phyloP scores from a whole-genome alignment of 2,888 invertebrate species.

The Melinaea marsaeus region DNA sequence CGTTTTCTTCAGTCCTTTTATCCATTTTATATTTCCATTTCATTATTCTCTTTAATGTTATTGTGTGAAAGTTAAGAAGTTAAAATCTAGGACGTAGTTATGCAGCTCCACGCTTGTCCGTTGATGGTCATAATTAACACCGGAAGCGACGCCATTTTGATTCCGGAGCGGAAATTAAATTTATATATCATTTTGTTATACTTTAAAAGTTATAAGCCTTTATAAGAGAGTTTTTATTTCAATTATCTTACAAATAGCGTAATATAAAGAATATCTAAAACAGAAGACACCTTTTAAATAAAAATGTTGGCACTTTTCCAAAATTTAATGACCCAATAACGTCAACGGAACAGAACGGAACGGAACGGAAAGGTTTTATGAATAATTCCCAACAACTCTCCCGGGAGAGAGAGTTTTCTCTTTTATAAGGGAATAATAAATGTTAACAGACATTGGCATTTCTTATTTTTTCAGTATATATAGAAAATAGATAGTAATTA shows the following conservation, averaged over 20 bases:
- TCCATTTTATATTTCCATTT: not conserved
- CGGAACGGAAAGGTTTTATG: conserved; percentile 12
- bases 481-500: no score
- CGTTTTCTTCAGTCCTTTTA: not conserved
- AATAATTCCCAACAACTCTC: conserved; percentile 22
- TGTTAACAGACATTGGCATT: no score
- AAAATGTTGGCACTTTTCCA: no score
- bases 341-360: not conserved
- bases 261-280: no score
- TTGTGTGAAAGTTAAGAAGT: not conserved
- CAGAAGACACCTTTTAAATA: no score
- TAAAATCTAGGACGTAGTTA: conserved; percentile 17
- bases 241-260: no score
- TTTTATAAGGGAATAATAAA: no score
- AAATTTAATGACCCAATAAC: no score
- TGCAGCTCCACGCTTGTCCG: conserved; percentile 25
- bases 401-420: conserved; percentile 6
- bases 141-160: conserved; percentile 26
- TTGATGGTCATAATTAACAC: conserved; percentile 25
- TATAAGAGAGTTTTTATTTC: no score
- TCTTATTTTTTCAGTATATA: no score
- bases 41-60: conserved; percentile 1
- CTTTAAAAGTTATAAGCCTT: no score
- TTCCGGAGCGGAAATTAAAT: conserved; percentile 11
- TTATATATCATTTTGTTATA: not conserved